Evolutionary conservation across 2,113 vertebrate genomes (phyloP).

Genomic region (Pitta sordida): DNA sequence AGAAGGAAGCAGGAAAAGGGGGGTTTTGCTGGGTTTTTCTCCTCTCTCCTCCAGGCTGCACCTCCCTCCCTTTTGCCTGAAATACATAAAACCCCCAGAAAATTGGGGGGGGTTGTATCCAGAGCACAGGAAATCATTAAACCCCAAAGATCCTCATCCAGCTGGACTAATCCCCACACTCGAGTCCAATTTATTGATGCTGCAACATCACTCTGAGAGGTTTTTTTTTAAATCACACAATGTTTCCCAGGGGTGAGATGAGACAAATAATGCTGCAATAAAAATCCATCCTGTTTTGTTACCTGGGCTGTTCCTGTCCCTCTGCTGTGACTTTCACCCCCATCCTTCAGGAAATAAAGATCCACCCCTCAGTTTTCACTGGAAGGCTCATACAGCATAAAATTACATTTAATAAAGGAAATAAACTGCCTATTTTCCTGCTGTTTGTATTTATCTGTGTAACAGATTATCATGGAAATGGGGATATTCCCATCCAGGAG

Average conservation of each 20-base stretch:
- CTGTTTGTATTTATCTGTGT: background rate
- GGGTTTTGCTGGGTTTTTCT: fast-evolving
- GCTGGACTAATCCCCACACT: background rate
- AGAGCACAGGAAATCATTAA: background rate
- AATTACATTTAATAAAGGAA: background rate
- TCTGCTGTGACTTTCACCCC: background rate
- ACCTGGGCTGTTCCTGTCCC: background rate
- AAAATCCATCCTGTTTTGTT: background rate
- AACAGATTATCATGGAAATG: background rate
- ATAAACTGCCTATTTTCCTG: background rate
- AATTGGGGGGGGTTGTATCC: background rate
- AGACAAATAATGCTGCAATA: background rate
- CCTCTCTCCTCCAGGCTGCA: background rate
- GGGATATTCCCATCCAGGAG: too few relatives aligned
- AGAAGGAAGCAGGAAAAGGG: fast-evolving
- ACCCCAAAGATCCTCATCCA: background rate
- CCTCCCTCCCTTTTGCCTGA: background rate
- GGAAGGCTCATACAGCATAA: background rate
- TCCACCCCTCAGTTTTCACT: background rate
- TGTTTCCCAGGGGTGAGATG: background rate
- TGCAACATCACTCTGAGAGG: background rate
- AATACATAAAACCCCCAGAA: background rate
- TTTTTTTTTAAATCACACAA: background rate
- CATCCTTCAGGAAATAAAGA: background rate
- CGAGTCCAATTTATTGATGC: background rate